These are phyloP conservation scores for Pterois miles DNA, from an alignment of 2,797 vertebrate species.

Conservation along the genomic window DNA sequence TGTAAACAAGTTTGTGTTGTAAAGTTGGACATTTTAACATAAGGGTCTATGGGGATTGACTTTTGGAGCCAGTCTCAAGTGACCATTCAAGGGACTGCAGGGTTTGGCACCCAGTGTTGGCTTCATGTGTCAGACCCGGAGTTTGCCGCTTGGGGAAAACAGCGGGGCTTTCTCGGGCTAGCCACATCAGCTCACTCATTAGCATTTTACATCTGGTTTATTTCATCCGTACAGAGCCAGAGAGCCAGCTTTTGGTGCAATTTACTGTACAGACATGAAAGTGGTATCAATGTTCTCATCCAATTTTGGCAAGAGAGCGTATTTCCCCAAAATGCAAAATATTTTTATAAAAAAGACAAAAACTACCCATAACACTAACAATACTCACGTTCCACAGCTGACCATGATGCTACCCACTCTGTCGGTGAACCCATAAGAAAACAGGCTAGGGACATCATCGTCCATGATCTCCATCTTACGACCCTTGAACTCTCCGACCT, in stretches of 20 bases:
- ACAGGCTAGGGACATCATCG: slow-evolving; percentile 84
- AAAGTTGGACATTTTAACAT: too few species aligned
- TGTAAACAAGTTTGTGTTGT: too few species aligned
- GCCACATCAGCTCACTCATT: background rate
- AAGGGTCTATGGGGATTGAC: background rate
- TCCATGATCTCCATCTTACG: slow-evolving; percentile 88
- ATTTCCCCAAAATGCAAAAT: background rate
- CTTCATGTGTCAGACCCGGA: background rate
- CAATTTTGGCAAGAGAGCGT: background rate
- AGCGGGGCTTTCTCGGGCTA: background rate
- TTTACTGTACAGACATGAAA: background rate
- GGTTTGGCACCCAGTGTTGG: too few species aligned
- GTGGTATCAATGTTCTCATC: background rate
- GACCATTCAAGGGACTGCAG: background rate
- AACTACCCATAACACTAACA: background rate
- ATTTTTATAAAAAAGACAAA: too few species aligned
- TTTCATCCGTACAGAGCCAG: background rate
- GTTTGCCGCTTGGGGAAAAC: background rate
- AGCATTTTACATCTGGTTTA: background rate
- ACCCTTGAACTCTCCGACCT: slow-evolving; percentile 85
- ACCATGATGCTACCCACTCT: slow-evolving; percentile 84
- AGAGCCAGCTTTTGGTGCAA: background rate
- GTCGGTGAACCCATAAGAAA: slow-evolving; percentile 83
- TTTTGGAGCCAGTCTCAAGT: background rate
- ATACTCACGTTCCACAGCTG: slow-evolving; percentile 82